Evolutionary conservation across 1,140 invertebrate genomes (phyloP).

Genomic region (Caenorhabditis tropicalis): DNA sequence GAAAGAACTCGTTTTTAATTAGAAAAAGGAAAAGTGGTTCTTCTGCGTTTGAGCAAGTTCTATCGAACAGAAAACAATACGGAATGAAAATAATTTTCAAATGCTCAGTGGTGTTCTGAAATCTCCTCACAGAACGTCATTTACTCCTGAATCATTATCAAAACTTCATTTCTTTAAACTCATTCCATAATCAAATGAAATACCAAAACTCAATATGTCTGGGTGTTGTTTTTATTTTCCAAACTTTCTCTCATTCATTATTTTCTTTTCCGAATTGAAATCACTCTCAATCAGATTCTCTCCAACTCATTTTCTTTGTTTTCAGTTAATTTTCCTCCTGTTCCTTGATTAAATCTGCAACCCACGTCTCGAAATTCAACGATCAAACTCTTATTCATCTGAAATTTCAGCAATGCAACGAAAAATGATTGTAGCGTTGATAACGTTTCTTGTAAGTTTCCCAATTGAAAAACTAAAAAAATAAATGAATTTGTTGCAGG

Average conservation of each 20-base stretch:
- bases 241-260: background rate
- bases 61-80: too few species aligned
- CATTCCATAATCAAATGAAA: too few species aligned
- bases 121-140: too few species aligned
- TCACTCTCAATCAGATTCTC: background rate
- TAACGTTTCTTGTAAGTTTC: background rate
- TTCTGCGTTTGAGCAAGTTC: too few species aligned
- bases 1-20: too few species aligned
- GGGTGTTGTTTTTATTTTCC: background rate
- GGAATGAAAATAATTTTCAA: too few species aligned
- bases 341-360: background rate
- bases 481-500: too few species aligned
- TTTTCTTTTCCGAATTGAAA: background rate
- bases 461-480: background rate
- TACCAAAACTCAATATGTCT: too few species aligned
- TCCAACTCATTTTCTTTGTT: background rate
- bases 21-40: too few species aligned
- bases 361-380: background rate
- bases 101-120: too few species aligned
- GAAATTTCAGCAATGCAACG: background rate
- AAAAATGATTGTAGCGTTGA: background rate
- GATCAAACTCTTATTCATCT: background rate
- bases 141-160: too few species aligned
- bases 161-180: too few species aligned
- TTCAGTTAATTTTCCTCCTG: background rate